Evolutionary conservation across 2,888 invertebrate species (phyloP).

Genomic region (Polietes domitor): DNA sequence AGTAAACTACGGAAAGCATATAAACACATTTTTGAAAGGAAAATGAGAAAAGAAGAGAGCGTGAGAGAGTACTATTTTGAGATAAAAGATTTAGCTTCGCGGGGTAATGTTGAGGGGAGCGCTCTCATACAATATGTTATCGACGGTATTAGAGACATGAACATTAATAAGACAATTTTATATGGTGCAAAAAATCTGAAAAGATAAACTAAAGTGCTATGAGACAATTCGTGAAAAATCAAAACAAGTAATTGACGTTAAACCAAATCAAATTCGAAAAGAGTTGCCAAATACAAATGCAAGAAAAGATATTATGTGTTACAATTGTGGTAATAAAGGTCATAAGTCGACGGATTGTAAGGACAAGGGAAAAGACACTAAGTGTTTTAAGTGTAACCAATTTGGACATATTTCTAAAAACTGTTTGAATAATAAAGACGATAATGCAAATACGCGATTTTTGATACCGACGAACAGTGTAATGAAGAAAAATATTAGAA

Average conservation of each 20-base stretch:
- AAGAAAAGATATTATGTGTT: background rate
- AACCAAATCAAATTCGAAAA: background rate
- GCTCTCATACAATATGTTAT: too few species aligned
- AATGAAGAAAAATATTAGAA: conserved; percentile 31
- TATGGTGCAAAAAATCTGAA: too few species aligned
- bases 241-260: background rate
- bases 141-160: too few species aligned
- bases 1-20: background rate
- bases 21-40: background rate
- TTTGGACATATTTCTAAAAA: conserved; percentile 50
- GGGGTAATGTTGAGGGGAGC: too few species aligned
- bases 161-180: too few species aligned
- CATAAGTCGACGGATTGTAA: background rate
- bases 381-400: too few species aligned
- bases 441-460: conserved; percentile 28
- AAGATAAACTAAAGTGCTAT: too few species aligned
- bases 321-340: background rate
- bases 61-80: too few species aligned
- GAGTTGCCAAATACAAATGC: too few species aligned
- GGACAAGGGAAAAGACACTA: conserved; percentile 30
- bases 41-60: too few species aligned
- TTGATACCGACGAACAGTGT: conserved; percentile 7
- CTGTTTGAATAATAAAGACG: conserved; percentile 13
- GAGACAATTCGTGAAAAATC: background rate
- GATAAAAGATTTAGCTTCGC: too few species aligned